These are phyloP conservation scores for Hemiprocne comata DNA, from an alignment of 2,113 vertebrate genomes.

Conservation along the genomic window DNA sequence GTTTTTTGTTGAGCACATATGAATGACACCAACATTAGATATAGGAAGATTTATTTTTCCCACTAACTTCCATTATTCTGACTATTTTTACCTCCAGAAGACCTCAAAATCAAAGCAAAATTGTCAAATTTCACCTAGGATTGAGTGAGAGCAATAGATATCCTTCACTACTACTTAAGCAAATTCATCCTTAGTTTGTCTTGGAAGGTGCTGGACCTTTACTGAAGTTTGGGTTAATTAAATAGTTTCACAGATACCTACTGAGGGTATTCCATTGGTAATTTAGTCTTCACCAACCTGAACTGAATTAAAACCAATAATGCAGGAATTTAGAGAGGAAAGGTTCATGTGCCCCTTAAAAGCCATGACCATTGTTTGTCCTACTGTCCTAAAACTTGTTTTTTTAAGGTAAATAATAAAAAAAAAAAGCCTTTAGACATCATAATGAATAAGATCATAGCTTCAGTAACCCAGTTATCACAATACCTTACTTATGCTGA, in stretches of 20 bases:
- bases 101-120: not conserved
- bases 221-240: not conserved
- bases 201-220: not conserved
- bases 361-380: not conserved
- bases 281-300: not conserved
- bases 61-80: not conserved
- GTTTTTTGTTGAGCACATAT: accelerated
- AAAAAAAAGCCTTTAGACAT: not conserved
- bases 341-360: not conserved
- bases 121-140: not conserved
- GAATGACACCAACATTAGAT: not conserved
- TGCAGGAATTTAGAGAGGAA: not conserved
- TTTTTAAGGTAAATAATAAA: not conserved
- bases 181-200: constrained; percentile 11
- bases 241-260: not conserved
- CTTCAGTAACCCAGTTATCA: not conserved
- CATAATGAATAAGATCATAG: not conserved
- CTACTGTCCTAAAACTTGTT: not conserved
- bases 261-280: not conserved
- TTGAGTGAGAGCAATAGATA: not conserved
- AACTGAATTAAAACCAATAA: constrained; percentile 1
- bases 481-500: not conserved
- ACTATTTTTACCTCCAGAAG: not conserved
- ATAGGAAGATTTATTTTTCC: not conserved
- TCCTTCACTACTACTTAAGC: not conserved